These are phyloP conservation scores for Athripsodes cinereus DNA, from an alignment of 2,888 invertebrate species.

Conservation along the genomic window DNA sequence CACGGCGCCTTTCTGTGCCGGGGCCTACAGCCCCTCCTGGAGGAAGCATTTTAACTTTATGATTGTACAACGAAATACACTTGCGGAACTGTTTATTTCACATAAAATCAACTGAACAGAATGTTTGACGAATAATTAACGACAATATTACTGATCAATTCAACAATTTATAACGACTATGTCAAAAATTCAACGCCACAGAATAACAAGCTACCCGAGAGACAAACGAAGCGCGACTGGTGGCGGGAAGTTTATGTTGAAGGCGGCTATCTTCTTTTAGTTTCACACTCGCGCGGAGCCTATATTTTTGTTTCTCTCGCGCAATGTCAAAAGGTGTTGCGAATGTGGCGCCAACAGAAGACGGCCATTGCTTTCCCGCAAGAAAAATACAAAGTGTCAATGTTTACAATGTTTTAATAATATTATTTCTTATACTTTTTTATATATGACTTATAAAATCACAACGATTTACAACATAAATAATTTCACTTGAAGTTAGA, in stretches of 20 bases:
- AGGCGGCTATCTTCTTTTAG: slow-evolving; percentile 37
- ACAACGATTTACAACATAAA: too few species aligned
- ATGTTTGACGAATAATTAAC: slow-evolving; percentile 7
- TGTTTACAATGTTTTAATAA: too few species aligned
- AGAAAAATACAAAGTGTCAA: slow-evolving; percentile 22
- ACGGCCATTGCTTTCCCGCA: slow-evolving; percentile 14
- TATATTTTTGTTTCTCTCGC: slow-evolving; percentile 32
- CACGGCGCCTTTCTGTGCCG: slow-evolving; percentile 41
- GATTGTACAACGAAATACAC: slow-evolving; percentile 2
- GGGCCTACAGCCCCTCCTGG: slow-evolving; percentile 25
- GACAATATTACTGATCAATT: slow-evolving; percentile 8
- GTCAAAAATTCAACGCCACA: slow-evolving; percentile 4
- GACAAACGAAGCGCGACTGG: slow-evolving; percentile 36
- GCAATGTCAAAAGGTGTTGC: slow-evolving; percentile 35
- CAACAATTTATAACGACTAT: slow-evolving; percentile 9
- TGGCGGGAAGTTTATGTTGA: slow-evolving; percentile 32
- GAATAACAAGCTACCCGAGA: slow-evolving; percentile 14
- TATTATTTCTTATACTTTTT: too few species aligned
- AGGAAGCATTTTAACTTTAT: slow-evolving; percentile 23
- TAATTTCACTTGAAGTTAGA: too few species aligned
- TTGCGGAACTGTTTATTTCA: slow-evolving; percentile 11
- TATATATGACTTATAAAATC: too few species aligned
- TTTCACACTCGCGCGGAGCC: slow-evolving; percentile 11
- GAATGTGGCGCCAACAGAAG: slow-evolving; percentile 17
- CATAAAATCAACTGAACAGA: slow-evolving; percentile 1